Percentiles rank a stretch among this genome's conserved stretches.
Evolutionary conservation across 2,888 invertebrate genomes (phyloP).

Genomic region (Parelbella ahira): DNA sequence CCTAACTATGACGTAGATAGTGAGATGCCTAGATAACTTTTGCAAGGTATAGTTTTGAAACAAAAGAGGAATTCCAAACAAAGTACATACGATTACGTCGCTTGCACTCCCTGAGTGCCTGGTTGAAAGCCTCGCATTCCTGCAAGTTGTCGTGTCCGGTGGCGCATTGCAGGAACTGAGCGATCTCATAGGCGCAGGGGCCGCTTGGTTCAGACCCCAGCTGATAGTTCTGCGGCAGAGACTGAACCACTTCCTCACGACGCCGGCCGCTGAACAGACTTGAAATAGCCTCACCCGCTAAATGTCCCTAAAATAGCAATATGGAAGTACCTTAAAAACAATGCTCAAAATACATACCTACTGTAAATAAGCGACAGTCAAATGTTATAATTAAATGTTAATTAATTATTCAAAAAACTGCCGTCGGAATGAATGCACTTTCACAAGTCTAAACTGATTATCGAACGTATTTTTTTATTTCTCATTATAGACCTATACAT

Average conservation of each 20-base stretch:
- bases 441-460: too few relatives aligned
- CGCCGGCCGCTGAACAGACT: conserved; percentile 53
- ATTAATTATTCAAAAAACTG: too few relatives aligned
- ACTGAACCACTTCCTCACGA: conserved; percentile 49
- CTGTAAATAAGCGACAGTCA: too few relatives aligned
- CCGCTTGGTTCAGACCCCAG: conserved; percentile 79
- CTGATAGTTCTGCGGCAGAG: conserved; percentile 57
- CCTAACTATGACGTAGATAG: too few relatives aligned
- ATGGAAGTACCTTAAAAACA: neutral
- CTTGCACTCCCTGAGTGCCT: conserved; percentile 96
- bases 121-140: conserved; percentile 96
- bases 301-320: conserved; percentile 85
- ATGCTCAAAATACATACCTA: too few relatives aligned
- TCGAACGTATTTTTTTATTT: too few relatives aligned
- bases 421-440: too few relatives aligned
- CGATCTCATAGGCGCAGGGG: conserved; percentile 95
- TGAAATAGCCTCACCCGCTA: conserved; percentile 92
- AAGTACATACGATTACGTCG: conserved; percentile 85
- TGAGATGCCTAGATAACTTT: too few relatives aligned
- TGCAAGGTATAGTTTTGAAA: too few relatives aligned
- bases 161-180: conserved; percentile 97
- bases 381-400: too few relatives aligned
- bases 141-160: conserved; percentile 89
- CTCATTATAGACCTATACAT: too few relatives aligned
- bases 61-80: too few relatives aligned